A percentile compares a stretch with the other conserved stretches of the same genome.
These are phyloP conservation scores for Stenurella melanura DNA, from an alignment of 2,888 invertebrate genomes.

Conservation along the genomic window DNA sequence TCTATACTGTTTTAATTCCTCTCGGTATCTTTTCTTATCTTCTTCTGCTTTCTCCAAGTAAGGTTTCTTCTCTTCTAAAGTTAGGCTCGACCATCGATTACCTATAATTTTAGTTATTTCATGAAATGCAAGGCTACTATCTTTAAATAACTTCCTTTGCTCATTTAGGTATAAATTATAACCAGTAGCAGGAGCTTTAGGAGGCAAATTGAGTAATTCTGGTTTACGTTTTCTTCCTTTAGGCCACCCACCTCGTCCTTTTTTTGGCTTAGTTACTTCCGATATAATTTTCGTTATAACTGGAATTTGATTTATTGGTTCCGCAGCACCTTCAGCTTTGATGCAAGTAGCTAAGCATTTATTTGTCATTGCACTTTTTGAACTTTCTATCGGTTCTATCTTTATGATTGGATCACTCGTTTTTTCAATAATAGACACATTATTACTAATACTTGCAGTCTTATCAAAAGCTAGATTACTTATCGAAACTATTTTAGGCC, in stretches of 20 bases:
- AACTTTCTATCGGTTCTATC: conserved; percentile 14
- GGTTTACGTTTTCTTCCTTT: conserved; percentile 78
- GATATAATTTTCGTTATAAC: conserved; percentile 47
- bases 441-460: conserved; percentile 31
- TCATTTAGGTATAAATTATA: conserved; percentile 77
- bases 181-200: conserved; percentile 77
- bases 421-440: conserved; percentile 14
- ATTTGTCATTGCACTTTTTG: conserved; percentile 28
- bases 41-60: conserved; percentile 76
- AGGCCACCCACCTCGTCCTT: conserved; percentile 78
- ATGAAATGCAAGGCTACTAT: conserved; percentile 74
- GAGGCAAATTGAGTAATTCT: conserved; percentile 74
- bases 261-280: conserved; percentile 65
- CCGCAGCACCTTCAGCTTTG: conserved; percentile 33
- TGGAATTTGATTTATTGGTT: conserved; percentile 46
- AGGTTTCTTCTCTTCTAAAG: conserved; percentile 75
- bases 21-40: conserved; percentile 76
- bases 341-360: conserved; percentile 16
- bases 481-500: conserved; percentile 50
- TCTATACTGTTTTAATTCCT: conserved; percentile 76
- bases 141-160: conserved; percentile 75
- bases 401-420: conserved; percentile 8
- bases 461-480: conserved; percentile 37
- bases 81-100: conserved; percentile 77
- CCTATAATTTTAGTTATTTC: conserved; percentile 76